phyloP scores from a whole-genome alignment of 2,888 invertebrate species.

The Spialia ferax region DNA sequence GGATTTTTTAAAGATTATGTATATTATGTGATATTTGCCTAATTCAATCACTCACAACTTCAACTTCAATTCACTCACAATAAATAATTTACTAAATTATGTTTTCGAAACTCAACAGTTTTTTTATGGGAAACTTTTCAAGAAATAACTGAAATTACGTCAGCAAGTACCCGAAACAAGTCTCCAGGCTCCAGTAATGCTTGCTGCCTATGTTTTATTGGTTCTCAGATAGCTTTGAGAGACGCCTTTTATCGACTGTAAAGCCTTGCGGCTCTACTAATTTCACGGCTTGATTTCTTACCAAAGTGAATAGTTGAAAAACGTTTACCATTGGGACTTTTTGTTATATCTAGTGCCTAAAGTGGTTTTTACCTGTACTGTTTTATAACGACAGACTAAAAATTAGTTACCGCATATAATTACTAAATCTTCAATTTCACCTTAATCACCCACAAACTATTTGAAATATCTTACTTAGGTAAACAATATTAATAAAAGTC shows the following conservation, averaged over 20 bases:
- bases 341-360: background rate
- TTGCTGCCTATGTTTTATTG: conserved; percentile 28
- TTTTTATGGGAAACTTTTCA: background rate
- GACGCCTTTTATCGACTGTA: conserved; percentile 34
- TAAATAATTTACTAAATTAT: too few relatives aligned
- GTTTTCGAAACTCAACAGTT: background rate
- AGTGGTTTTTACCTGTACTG: background rate
- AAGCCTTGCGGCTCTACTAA: conserved; percentile 30
- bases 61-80: too few relatives aligned
- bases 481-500: too few relatives aligned
- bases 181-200: conserved; percentile 13
- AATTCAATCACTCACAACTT: too few relatives aligned
- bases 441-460: too few relatives aligned
- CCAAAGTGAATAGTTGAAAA: conserved; percentile 22
- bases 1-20: too few relatives aligned
- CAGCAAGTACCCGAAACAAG: conserved; percentile 21
- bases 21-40: too few relatives aligned
- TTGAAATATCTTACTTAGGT: too few relatives aligned
- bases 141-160: background rate
- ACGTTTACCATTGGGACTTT: background rate
- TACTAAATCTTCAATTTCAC: too few relatives aligned
- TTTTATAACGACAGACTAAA: background rate
- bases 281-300: conserved; percentile 33
- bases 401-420: too few relatives aligned
- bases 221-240: conserved; percentile 24